Evolutionary conservation across 1,140 invertebrate species (phyloP).

Genomic region (Anastatus disparis): DNA sequence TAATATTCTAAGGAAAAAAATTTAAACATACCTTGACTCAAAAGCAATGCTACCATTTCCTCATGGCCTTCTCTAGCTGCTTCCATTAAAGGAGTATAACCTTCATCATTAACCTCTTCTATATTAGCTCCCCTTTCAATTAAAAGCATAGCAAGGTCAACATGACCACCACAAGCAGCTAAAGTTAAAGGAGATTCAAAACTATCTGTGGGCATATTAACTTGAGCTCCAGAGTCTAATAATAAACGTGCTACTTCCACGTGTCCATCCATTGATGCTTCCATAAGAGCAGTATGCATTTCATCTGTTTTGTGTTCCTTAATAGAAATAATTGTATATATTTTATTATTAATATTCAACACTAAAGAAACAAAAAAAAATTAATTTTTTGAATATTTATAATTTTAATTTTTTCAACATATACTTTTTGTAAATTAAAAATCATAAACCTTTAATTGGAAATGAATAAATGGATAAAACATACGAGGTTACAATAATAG

Average conservation of each 20-base stretch:
- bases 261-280: conserved; percentile 99
- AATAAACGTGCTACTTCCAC: conserved; percentile 93
- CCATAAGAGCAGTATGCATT: conserved; percentile 99
- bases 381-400: no score
- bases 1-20: no score
- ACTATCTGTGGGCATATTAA: conserved; percentile 99
- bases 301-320: conserved; percentile 98
- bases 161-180: conserved; percentile 98
- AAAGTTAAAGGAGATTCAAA: conserved; percentile 98
- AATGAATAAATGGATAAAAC: no score
- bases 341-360: neutral
- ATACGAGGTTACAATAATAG: no score
- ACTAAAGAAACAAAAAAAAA: no score
- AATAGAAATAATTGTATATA: neutral
- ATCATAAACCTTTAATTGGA: no score
- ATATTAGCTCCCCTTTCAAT: conserved; percentile 98
- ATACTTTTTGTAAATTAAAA: no score
- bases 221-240: conserved; percentile 96
- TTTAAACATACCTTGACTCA: conserved; percentile 85
- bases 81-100: conserved; percentile 99
- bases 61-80: conserved; percentile 98
- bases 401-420: no score
- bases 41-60: conserved; percentile 94
- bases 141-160: conserved; percentile 93
- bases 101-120: conserved; percentile 99